phyloP scores from a whole-genome alignment of 2,113 vertebrate genomes.

The Saccopteryx leptura region DNA sequence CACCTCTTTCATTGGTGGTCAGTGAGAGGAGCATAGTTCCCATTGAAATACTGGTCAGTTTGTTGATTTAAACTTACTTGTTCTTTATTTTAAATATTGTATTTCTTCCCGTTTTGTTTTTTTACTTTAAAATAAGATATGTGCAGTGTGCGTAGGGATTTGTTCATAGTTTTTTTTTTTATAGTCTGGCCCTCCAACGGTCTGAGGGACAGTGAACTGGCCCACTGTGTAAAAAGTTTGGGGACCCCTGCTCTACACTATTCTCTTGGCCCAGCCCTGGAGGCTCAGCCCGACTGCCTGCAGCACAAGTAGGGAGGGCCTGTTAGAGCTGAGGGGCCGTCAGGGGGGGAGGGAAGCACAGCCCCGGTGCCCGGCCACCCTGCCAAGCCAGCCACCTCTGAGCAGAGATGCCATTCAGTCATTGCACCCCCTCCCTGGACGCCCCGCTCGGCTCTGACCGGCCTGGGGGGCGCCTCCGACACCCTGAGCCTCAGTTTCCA shows the following conservation, averaged over 20 bases:
- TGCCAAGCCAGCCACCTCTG: rapidly evolving
- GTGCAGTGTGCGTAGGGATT: too few relatives aligned
- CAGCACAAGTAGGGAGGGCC: not conserved
- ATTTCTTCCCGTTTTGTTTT: too few relatives aligned
- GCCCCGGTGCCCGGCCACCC: not conserved
- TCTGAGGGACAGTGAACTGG: too few relatives aligned
- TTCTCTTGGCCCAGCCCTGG: not conserved
- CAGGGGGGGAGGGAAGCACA: not conserved
- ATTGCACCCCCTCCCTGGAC: rapidly evolving
- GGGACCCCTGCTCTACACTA: rapidly evolving
- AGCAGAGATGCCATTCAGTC: rapidly evolving
- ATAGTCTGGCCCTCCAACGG: too few relatives aligned
- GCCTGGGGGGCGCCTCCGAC: not conserved
- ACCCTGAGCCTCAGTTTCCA: not conserved
- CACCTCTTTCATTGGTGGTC: too few relatives aligned
- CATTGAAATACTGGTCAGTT: too few relatives aligned
- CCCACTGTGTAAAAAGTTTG: too few relatives aligned
- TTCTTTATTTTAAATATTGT: too few relatives aligned
- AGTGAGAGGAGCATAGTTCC: too few relatives aligned
- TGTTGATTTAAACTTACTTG: too few relatives aligned
- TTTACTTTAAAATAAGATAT: too few relatives aligned
- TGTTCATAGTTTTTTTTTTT: too few relatives aligned
- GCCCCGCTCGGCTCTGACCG: rapidly evolving
- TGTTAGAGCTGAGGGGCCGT: rapidly evolving
- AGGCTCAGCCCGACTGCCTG: not conserved